Conservation (phyloP, 2,113 vertebrate genomes). For the Crypturellus undulatus region DNA sequence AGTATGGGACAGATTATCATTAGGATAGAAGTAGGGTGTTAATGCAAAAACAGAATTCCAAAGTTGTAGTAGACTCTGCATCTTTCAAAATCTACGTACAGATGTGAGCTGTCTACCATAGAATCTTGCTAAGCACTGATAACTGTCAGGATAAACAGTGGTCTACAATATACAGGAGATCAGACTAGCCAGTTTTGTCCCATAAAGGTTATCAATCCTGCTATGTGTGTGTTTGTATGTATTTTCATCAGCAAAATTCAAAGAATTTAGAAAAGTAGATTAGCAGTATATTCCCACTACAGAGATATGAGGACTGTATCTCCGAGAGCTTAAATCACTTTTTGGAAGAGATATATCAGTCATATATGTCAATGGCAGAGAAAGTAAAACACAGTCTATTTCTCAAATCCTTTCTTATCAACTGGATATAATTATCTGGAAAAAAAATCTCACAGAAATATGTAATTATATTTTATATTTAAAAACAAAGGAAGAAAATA, state of each 20-base stretch:
- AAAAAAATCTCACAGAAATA: neutral
- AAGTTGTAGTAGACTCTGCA: neutral
- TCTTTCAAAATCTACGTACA: neutral
- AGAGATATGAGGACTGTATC: neutral
- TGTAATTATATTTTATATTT: neutral
- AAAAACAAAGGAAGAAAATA: neutral
- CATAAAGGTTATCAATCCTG: neutral
- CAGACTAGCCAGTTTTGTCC: neutral
- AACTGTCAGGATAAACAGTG: neutral
- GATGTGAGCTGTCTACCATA: neutral
- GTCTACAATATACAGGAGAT: neutral
- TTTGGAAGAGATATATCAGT: neutral
- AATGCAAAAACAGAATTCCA: neutral
- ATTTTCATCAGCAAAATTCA: neutral
- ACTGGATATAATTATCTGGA: neutral
- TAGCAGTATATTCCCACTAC: neutral
- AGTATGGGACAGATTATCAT: conserved; percentile 28
- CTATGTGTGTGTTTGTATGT: neutral
- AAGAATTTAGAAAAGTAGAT: neutral
- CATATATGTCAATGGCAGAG: neutral
- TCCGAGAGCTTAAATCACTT: neutral
- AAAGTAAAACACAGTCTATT: neutral
- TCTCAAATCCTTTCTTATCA: neutral
- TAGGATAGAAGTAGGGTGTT: neutral
- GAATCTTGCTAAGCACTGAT: neutral